Evolutionary conservation across 2,888 invertebrate genomes (phyloP), one percentile per base, ranked within the genome.

Genomic region (Diplazon laetatorius): DNA sequence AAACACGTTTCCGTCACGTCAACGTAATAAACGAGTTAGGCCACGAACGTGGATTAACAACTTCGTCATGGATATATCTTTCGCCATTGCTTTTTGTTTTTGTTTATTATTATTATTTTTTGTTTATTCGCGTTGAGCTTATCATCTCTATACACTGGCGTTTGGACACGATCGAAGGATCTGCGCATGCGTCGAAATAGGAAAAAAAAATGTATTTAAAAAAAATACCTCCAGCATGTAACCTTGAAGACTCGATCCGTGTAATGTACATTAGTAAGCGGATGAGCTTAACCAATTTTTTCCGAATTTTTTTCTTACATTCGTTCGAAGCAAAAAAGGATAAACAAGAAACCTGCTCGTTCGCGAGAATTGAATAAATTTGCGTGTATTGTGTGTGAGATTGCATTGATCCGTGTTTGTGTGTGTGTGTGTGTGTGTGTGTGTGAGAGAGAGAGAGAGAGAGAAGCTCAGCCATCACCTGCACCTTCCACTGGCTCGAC

Each of bases 401-500:
- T 69, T 42, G 44, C 10, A 12, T 46, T 22, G 16, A 59, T 59
- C 62, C 72, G 20, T 68, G 65, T n/a, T n/a, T n/a, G n/a, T n/a
- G n/a, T n/a, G n/a, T n/a, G n/a, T n/a, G n/a, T n/a, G n/a, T n/a
- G n/a, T n/a, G n/a, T n/a, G n/a, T n/a, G n/a, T n/a, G n/a, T n/a
- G n/a, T n/a, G n/a, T n/a, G n/a, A n/a, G n/a, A n/a, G n/a, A n/a
- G n/a, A n/a, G n/a, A n/a, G n/a, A n/a, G n/a, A 59, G 72, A 46
- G 55, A 52, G 37, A 60, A 62, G 14, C 16, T 12, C 65, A 42
- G 35, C 37, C 68, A 52, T 63, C 68, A 44, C 44, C 50, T 73
- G 80, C 52, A 66, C 60, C n/a, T 69, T 69, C 48, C 78, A 80
- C 83, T 55, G 55, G 12, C 44, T 12, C 9, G 50, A 39, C 60